phyloP scores from a whole-genome alignment of 2,797 vertebrate genomes.

The Rhinatrema bivittatum region DNA sequence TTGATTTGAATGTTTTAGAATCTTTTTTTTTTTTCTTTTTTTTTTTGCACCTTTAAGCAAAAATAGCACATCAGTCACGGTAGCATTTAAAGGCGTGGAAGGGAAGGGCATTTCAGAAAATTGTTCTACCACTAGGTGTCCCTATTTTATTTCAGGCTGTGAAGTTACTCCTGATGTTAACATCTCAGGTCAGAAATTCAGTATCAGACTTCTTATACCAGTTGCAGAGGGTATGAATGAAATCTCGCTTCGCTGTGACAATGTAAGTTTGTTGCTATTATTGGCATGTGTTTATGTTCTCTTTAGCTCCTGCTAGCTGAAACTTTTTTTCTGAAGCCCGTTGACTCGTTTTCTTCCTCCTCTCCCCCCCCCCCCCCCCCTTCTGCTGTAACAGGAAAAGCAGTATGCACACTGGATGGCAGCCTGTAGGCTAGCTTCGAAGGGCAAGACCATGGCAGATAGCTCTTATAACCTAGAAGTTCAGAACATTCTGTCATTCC shows the following conservation, averaged over 20 bases:
- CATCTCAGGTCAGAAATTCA: slow-evolving; percentile 98
- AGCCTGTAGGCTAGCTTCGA: slow-evolving; percentile 91
- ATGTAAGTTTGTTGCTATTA: slow-evolving; percentile 55
- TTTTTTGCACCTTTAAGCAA: no score
- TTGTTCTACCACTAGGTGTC: no score
- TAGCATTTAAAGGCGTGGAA: no score
- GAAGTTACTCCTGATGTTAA: slow-evolving; percentile 98
- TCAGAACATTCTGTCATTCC: slow-evolving; percentile 96
- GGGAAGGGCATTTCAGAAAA: no score
- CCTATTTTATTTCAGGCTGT: slow-evolving; percentile 79
- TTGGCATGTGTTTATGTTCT: not conserved
- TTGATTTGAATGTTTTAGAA: no score
- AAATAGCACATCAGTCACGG: no score
- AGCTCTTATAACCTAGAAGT: slow-evolving; percentile 95
- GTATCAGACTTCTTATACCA: slow-evolving; percentile 95
- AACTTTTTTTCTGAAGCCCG: not conserved
- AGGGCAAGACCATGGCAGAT: slow-evolving; percentile 99
- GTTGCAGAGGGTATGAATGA: slow-evolving; percentile 98
- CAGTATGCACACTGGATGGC: slow-evolving; percentile 99
- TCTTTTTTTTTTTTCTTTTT: no score
- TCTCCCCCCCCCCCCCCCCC: no score
- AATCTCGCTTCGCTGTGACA: slow-evolving; percentile 97
- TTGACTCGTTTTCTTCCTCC: not conserved
- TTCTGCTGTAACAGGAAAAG: slow-evolving; percentile 89
- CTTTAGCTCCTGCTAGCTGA: not conserved